phyloP scores from a whole-genome alignment of 2,113 vertebrate genomes.

The Pomatostomus ruficeps region DNA sequence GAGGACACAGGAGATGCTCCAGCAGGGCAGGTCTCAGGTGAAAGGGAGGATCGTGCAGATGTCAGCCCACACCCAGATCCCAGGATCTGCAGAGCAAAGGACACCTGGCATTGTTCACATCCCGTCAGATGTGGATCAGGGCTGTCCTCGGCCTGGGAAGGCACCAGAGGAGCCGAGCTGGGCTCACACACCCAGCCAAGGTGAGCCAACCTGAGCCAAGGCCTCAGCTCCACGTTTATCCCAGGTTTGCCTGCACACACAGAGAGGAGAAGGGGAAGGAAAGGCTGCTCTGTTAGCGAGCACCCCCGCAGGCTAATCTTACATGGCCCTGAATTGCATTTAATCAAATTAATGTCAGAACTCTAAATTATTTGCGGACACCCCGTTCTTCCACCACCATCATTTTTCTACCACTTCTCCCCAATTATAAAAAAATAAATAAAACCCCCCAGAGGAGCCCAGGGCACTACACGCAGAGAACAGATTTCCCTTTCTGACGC shows the following conservation, averaged over 20 bases:
- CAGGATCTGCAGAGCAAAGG: not conserved
- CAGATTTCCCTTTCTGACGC: slow-evolving; percentile 42
- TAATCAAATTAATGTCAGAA: slow-evolving; percentile 5
- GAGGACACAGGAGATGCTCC: not conserved
- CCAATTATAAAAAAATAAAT: not conserved
- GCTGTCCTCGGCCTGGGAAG: rapidly evolving
- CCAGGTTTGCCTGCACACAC: not conserved
- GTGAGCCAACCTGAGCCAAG: not conserved
- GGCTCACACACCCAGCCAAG: not conserved
- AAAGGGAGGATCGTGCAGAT: rapidly evolving
- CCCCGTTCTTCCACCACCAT: not conserved
- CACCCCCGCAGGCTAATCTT: not conserved
- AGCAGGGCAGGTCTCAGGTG: not conserved
- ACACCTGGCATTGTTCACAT: not conserved
- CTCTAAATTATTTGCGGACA: not conserved
- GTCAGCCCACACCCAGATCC: not conserved
- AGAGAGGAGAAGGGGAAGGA: not conserved
- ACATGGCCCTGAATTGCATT: not conserved
- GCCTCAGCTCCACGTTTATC: not conserved
- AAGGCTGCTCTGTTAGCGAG: rapidly evolving
- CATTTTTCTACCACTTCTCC: not conserved
- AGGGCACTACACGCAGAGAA: slow-evolving; percentile 6
- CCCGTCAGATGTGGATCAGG: rapidly evolving
- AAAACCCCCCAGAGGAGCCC: not conserved
- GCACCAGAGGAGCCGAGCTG: not conserved